Conservation (phyloP, 2,797 vertebrate species). For the Poeciliopsis gracilis region DNA sequence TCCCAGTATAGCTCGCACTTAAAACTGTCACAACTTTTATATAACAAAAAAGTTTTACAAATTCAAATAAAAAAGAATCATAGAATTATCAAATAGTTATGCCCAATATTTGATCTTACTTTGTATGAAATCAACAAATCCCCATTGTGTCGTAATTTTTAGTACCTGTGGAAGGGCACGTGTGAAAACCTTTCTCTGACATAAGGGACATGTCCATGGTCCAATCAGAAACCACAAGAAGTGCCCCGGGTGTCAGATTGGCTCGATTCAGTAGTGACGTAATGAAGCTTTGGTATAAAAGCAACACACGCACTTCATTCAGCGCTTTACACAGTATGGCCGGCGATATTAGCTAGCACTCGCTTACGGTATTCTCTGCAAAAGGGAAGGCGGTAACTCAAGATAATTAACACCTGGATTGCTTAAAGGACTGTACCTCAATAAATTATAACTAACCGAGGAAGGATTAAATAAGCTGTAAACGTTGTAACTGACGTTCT, state of each 20-base stretch:
- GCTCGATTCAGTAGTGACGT: constrained; percentile 42
- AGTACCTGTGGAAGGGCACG: constrained; percentile 17
- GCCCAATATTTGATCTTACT: background rate
- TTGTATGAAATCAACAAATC: background rate
- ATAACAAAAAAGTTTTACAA: background rate
- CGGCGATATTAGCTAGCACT: constrained; percentile 99
- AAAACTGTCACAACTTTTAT: background rate
- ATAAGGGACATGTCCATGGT: constrained; percentile 40
- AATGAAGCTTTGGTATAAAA: constrained; percentile 75
- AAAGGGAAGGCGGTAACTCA: constrained; percentile 94
- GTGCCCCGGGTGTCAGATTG: constrained; percentile 31
- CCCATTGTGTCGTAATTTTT: background rate
- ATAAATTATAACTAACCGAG: constrained; percentile 77
- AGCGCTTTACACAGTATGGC: constrained; percentile 98
- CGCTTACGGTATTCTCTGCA: constrained; percentile 95
- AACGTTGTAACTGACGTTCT: constrained; percentile 81
- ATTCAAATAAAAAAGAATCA: background rate
- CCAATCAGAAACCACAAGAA: constrained; percentile 45
- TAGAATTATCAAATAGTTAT: background rate
- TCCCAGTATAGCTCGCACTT: background rate
- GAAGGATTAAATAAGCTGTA: constrained; percentile 71
- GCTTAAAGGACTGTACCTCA: constrained; percentile 82
- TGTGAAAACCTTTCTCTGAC: constrained; percentile 12
- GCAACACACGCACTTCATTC: constrained; percentile 30
- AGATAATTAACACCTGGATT: constrained; percentile 91